Base-by-base conservation (phyloP, 2,888 invertebrate genomes). In the Mayetiola destructor region DNA sequence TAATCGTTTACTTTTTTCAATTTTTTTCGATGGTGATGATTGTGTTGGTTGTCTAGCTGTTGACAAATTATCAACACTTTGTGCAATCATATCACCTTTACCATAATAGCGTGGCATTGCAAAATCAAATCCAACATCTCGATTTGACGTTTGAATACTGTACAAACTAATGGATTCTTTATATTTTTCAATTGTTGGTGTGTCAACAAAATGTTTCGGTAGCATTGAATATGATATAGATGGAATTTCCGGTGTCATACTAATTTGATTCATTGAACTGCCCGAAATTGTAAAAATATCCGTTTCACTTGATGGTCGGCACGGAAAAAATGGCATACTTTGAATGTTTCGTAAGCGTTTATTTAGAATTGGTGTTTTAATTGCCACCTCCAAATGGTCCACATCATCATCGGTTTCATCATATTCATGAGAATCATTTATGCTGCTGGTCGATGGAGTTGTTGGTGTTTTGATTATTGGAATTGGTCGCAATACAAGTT, bases 71-170 rank as follows among this genome's bases (percentile, higher is more conserved):
- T 72, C 71, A 1, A 61, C 65, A 55, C 71, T 72, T 57, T 70
- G 68, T 14, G 72, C 63, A 16, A 71, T 63, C 59, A 69, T 64
- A 29, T 67, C 69, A 1, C 73, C 67, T 1, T 74, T 69, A 0
- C 80, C 76, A 61, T 79, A 80, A 62, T 80, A 80, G 59, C 81
- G 71, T 0, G 80, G 80, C 81, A 80, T 80, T 20, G 80, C 78
- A 57, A 76, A 79, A 61, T 80, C 81, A 55, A 69, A 70, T 60
- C 77, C 75, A 27, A 74, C 71, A 32, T 74, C 73, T 56, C 66
- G 66, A 42, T 76, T 77, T 0, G 78, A 75, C 48, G 78, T 74
- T 64, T 78, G 77, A 59, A 78, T 76, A 16, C 71, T 70, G 55
- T 71, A 70, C 5, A 73, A 66, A 61, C 71, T 71, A 57, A 68